A percentile compares a stretch with the other conserved stretches of the same genome.
phyloP scores from a whole-genome alignment of 2,113 vertebrate genomes.

The Coturnix japonica region DNA sequence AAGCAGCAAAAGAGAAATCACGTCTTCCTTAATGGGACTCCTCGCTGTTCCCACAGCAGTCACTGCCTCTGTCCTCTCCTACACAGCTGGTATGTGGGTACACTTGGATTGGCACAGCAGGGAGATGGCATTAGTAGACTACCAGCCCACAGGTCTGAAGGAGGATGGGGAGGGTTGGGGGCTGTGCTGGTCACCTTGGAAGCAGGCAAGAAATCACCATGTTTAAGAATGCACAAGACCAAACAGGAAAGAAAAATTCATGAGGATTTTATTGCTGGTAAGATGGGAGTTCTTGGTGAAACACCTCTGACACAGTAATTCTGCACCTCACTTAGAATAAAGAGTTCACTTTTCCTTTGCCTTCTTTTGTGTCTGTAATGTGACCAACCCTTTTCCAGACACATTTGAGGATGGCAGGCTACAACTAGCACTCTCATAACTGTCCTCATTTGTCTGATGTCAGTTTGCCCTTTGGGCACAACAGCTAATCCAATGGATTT shows the following conservation, averaged over 20 bases:
- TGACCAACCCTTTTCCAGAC: constrained; percentile 33
- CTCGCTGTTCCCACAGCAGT: background rate
- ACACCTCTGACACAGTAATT: background rate
- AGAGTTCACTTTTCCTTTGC: background rate
- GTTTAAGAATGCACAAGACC: background rate
- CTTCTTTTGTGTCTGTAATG: background rate
- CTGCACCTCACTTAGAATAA: background rate
- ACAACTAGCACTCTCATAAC: background rate
- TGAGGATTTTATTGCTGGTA: background rate
- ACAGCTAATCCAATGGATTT: constrained; percentile 21
- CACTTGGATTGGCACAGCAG: rapidly evolving
- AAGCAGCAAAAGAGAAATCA: background rate
- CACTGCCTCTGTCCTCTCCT: background rate
- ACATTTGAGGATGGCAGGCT: background rate
- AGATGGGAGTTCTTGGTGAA: background rate
- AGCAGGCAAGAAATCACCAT: rapidly evolving
- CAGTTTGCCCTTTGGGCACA: constrained; percentile 41
- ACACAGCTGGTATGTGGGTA: background rate
- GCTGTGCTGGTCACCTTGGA: rapidly evolving
- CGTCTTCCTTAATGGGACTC: background rate
- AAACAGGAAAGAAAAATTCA: background rate
- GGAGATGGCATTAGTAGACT: background rate
- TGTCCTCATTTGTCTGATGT: background rate
- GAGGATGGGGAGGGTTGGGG: background rate
- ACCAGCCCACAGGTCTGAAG: background rate